phyloP scores from a whole-genome alignment of 2,888 invertebrate genomes.

The Sesia bembeciformis region DNA sequence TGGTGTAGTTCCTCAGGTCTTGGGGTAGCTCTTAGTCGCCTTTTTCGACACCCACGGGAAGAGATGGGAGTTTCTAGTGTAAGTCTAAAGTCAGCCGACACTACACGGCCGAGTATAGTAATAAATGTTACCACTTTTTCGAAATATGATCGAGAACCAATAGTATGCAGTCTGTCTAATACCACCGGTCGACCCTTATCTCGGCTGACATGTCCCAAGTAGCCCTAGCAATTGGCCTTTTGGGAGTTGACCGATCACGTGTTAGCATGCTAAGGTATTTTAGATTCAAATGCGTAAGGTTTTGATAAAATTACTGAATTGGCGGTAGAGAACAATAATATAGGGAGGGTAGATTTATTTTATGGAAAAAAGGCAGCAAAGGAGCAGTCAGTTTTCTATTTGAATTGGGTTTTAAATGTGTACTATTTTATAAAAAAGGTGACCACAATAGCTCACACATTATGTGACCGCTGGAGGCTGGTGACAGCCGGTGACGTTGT shows the following conservation, averaged over 20 bases:
- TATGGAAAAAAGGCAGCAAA: too few relatives aligned
- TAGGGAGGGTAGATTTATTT: too few relatives aligned
- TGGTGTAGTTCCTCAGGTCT: too few relatives aligned
- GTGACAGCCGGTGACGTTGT: too few relatives aligned
- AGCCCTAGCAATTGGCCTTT: conserved; percentile 39
- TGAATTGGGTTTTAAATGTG: neutral
- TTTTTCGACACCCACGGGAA: too few relatives aligned
- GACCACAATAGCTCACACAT: neutral
- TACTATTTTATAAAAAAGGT: neutral
- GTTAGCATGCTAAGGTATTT: conserved; percentile 1
- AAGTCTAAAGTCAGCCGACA: too few relatives aligned
- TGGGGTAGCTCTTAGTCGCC: too few relatives aligned
- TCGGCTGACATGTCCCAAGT: conserved; percentile 43
- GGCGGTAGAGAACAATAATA: too few relatives aligned
- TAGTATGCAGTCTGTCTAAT: conserved; percentile 27
- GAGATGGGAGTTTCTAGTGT: too few relatives aligned
- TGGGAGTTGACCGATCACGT: conserved; percentile 32
- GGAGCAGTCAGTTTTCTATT: neutral
- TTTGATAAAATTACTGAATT: too few relatives aligned
- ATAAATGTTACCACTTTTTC: neutral
- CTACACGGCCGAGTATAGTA: too few relatives aligned
- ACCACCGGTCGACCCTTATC: conserved; percentile 42
- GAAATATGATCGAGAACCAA: conserved; percentile 12
- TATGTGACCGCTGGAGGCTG: neutral
- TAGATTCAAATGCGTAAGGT: neutral